Base-by-base conservation (phyloP, 1,140 invertebrate species). In the Ganaspis sp. region DNA sequence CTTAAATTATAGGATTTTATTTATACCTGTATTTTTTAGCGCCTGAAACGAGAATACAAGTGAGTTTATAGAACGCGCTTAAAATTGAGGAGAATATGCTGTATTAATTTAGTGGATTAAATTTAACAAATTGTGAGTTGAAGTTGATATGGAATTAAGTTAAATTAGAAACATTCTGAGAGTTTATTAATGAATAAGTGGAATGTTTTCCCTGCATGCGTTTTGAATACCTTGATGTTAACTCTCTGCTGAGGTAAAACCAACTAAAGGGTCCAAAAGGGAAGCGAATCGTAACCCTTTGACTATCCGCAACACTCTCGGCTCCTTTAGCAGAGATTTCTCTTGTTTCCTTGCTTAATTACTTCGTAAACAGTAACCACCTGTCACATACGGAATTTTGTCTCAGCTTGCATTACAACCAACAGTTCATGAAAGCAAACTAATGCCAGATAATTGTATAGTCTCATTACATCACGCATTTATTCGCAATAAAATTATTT, bases 291-390 rank as follows among this genome's bases (percentile, higher is more conserved):
- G 54, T 64, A 64, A 64, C 9, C 54, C 54, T 64, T 29, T 29
- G 23, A 64, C 11, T 64, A 64, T 12, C 21, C 21, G 9, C 23
- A 29, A 29, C 54, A 64, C 54, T 64, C 54, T 64, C 54, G 54
- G 21, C 54, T 64, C 54, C 54, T 29, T 64, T 64, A 64, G 21
- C 54, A 9, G 54, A 64, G 54, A 64, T 64, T 64, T 64, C 54
- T 64, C 54, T 64, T 64, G 54, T 64, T 64, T 26, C 54, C 26
- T 9, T 64, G 54, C 54, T 29, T 64, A 64, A 64, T 64, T 64
- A 64, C 54, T 64, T 64, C 15, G 54, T 64, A 64, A 64, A 64
- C 54, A 64, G 21, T 64, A n/a, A 64, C 1, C 54, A 29, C 54
- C 54, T 64, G 54, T 29, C 53, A 58, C 19, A 58, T 12, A 53